Conservation (phyloP, 92 coral and sea anemone genomes). For the Bergia sp. region DNA sequence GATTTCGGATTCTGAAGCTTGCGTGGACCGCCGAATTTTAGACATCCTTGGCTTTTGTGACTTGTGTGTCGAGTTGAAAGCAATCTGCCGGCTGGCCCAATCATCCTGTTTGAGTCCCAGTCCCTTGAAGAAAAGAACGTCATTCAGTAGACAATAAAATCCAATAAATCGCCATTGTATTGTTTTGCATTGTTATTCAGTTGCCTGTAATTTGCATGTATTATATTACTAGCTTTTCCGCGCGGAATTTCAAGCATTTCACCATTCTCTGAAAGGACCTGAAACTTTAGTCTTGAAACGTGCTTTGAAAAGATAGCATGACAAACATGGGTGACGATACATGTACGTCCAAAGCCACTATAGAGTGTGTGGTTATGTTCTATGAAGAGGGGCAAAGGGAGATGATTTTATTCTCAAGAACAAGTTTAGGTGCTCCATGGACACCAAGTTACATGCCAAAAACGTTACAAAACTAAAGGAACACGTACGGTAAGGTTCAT, state of each 20-base stretch:
- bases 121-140: neutral
- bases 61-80: neutral
- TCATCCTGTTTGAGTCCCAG: neutral
- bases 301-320: no score
- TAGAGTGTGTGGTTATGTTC: no score
- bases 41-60: conserved; percentile 10
- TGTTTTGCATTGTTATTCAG: neutral
- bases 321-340: no score
- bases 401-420: no score
- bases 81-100: neutral
- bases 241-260: neutral
- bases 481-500: no score
- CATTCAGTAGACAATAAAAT: neutral
- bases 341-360: no score
- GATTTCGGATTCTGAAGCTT: conserved; percentile 15
- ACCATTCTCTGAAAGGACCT: neutral
- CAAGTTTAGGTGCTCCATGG: no score
- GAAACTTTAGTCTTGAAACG: no score
- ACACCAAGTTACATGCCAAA: no score
- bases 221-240: neutral
- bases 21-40: neutral
- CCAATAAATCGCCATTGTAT: conserved; percentile 9
- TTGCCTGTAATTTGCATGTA: conserved; percentile 5
- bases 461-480: no score
- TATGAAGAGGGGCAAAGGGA: no score